Percentiles rank a stretch among this genome's conserved stretches.
phyloP scores from a whole-genome alignment of 2,113 vertebrate species.

The Zeus faber region DNA sequence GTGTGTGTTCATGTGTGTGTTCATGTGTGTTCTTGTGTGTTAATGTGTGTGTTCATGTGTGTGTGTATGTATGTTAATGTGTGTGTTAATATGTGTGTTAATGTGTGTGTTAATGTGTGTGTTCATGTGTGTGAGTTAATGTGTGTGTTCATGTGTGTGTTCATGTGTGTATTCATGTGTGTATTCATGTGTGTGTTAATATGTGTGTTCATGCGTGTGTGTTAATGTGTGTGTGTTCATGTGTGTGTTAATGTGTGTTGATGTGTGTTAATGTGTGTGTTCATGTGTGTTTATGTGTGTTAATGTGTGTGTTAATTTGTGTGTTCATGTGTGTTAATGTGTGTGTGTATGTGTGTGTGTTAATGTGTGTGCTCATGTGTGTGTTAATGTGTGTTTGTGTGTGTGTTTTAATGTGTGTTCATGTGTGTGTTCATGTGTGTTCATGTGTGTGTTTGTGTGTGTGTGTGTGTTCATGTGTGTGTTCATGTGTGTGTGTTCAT shows the following conservation, averaged over 20 bases:
- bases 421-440: conserved; percentile 20
- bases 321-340: conserved; percentile 20
- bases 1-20: conserved; percentile 14
- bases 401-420: neutral
- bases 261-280: neutral
- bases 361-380: neutral
- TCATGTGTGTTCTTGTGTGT: too few relatives aligned
- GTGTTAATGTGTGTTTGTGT: conserved; percentile 18
- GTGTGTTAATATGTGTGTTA: conserved; percentile 17
- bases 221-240: conserved; percentile 2
- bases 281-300: neutral
- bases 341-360: conserved; percentile 18
- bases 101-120: neutral
- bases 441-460: neutral
- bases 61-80: conserved; percentile 22
- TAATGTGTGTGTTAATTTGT: neutral
- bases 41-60: neutral
- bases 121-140: conserved; percentile 21
- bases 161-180: neutral
- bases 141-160: neutral
- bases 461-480: conserved; percentile 20
- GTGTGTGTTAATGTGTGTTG: neutral
- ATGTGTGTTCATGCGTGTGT: conserved; percentile 14
- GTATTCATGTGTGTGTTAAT: neutral
- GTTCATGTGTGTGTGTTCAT: conserved; percentile 19